Base-by-base conservation (phyloP, 1,140 invertebrate genomes). In the Heliconius eleuchia region DNA sequence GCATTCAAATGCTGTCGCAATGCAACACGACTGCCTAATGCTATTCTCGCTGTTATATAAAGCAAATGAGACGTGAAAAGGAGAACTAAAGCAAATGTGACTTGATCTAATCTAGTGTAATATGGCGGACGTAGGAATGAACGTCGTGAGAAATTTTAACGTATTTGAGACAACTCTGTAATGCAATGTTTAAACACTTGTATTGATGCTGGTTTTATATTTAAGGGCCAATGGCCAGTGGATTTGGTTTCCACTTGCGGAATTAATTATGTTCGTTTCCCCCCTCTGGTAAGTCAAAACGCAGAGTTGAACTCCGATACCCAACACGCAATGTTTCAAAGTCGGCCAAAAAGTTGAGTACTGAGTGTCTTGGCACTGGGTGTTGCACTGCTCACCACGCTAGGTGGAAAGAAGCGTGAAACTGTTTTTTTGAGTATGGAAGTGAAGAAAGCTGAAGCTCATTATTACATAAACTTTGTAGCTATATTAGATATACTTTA, bases 41-140 rank as follows among this genome's bases (percentile, higher is more conserved):
- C 27, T 60, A 60, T 13, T 60, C 11, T 60, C 57, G 57, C 27
- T 3, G 9, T 23, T 60, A 66, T 30, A 66, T 66, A 66, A 30
- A 66, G 13, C 60, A 30, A 66, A 66, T 66, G 60, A 16, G 27
- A 66, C 27, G 60, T 66, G 60, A 66, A 66, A 66, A 66, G 55
- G 60, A 66, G 60, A 66, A 66, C 27, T 66, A 27, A 66, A 66
- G 60, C 27, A 66, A 23, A 66, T 66, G 60, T 30, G 60, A 66
- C 60, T 66, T 18, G 60, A 66, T 66, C 60, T 66, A 16, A 66
- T 27, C 9, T 60, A 27, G 19, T 60, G 23, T 60, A 60, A 60
- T 60, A 27, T 60, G 42, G 42, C 42, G 23, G 23, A 60, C n/a
- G 57, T 60, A 27, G 27, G 8, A 60, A 60, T 23, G n/a, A 60